Conservation (phyloP, 2,888 invertebrate genomes). For the Dynastes grantii region DNA sequence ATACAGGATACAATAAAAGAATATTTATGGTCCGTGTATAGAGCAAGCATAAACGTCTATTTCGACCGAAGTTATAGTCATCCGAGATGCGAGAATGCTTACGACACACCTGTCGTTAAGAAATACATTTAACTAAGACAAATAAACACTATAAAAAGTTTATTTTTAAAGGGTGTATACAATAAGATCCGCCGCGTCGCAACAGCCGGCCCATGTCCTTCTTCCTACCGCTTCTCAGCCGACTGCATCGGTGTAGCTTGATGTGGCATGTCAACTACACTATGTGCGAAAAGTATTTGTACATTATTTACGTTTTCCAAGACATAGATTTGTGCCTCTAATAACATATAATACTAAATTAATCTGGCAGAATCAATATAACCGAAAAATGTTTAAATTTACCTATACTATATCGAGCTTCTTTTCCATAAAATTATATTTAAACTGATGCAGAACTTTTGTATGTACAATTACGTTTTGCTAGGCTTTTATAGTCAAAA, state of each 20-base stretch:
- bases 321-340: no score
- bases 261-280: conserved; percentile 13
- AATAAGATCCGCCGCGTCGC: conserved; percentile 50
- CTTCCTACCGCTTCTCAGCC: conserved; percentile 52
- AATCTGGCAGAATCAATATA: no score
- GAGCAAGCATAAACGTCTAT: conserved; percentile 45
- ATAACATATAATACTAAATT: no score
- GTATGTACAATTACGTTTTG: no score
- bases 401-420: no score
- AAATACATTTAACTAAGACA: conserved; percentile 50
- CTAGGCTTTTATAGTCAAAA: no score
- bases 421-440: no score
- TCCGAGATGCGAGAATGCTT: conserved; percentile 47
- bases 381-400: no score
- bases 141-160: conserved; percentile 52
- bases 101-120: conserved; percentile 51
- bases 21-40: conserved; percentile 41
- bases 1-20: conserved; percentile 47
- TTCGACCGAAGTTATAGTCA: conserved; percentile 39
- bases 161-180: conserved; percentile 51
- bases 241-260: conserved; percentile 43
- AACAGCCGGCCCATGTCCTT: conserved; percentile 63
- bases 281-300: not conserved
- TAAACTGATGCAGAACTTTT: no score
- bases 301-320: not conserved